Evolutionary conservation across 2,888 invertebrate genomes (phyloP).

Genomic region (Disparrhopalites patrizii): DNA sequence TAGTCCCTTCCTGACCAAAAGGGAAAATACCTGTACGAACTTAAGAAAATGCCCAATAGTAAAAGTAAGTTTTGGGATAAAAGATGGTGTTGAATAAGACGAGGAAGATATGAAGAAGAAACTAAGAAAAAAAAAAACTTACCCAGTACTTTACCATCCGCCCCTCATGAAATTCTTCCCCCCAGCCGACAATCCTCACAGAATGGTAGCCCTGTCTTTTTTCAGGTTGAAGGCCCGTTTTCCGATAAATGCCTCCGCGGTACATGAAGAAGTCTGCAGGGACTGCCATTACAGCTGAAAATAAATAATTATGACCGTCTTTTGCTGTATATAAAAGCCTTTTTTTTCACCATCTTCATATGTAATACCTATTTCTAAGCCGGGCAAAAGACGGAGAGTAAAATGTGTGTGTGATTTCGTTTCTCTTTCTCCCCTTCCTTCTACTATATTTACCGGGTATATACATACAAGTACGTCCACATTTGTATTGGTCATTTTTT

Average conservation of each 20-base stretch:
- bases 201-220: constrained; percentile 74
- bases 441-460: no score
- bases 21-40: no score
- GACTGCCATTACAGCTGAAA: constrained; percentile 55
- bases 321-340: constrained; percentile 1
- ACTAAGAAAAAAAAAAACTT: constrained; percentile 52
- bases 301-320: constrained; percentile 3
- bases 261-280: constrained; percentile 92
- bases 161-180: constrained; percentile 63
- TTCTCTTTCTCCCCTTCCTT: no score
- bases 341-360: neutral
- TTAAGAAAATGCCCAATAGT: no score
- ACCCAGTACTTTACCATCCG: constrained; percentile 77
- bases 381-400: neutral
- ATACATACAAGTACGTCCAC: no score
- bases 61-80: no score
- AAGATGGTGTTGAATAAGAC: no score
- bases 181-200: constrained; percentile 85
- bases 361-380: neutral
- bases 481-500: no score
- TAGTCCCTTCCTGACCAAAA: no score
- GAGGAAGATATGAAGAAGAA: no score
- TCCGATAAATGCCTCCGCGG: constrained; percentile 74
- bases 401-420: neutral
- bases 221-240: constrained; percentile 56